phyloP scores from a whole-genome alignment of 2,113 vertebrate species.

The Tragelaphus strepsiceros region DNA sequence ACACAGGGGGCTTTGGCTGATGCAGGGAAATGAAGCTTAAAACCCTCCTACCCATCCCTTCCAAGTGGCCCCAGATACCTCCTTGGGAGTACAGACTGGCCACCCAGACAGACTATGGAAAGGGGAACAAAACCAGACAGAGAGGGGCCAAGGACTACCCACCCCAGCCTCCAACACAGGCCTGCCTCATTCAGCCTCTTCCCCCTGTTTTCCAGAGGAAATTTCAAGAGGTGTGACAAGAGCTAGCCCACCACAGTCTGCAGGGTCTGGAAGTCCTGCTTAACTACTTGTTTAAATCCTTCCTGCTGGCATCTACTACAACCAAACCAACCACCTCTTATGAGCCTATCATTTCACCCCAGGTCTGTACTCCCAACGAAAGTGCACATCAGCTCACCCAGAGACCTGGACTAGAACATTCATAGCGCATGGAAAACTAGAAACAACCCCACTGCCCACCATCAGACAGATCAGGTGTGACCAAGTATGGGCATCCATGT shows the following conservation, averaged over 20 bases:
- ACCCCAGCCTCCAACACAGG: neutral
- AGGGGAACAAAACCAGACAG: neutral
- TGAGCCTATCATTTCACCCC: neutral
- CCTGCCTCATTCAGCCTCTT: neutral
- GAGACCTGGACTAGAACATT: neutral
- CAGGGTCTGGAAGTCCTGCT: neutral
- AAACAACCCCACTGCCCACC: neutral
- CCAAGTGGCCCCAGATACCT: neutral
- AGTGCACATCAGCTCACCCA: neutral
- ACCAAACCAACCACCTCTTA: neutral
- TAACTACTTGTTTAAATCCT: neutral
- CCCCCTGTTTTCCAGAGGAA: neutral
- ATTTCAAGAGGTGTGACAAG: neutral
- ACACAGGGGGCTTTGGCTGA: neutral
- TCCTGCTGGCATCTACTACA: neutral
- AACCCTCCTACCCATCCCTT: neutral
- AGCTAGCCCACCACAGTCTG: neutral
- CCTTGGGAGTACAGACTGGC: neutral
- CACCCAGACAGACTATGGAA: neutral
- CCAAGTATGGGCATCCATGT: too few relatives aligned
- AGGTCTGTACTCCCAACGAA: neutral
- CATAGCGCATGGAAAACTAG: accelerated
- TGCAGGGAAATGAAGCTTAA: neutral
- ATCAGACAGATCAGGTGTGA: neutral
- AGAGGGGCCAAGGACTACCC: neutral